Base-by-base conservation (phyloP, 1,140 invertebrate genomes). In the Parapsyche elsis region DNA sequence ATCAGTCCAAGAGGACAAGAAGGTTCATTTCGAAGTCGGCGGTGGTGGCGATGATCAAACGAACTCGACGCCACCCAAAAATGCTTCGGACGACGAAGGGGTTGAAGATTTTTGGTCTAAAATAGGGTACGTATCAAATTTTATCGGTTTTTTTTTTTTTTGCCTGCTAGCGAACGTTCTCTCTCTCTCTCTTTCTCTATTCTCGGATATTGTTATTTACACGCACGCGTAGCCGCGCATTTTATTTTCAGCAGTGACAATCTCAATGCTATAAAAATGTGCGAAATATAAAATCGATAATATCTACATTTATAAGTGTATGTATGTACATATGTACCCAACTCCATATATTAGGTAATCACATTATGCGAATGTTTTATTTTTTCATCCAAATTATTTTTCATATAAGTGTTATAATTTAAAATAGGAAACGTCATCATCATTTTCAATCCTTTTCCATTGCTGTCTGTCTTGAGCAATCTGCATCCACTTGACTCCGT, bases 91-190 rank as follows among this genome's bases (percentile, higher is more conserved):
- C 19, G 67, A 73, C 16, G 75, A 80, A 44, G 81, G 49, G 30
- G 73, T 10, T 16, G 81, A 81, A 64, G 74, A 83, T 74, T 71
- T 83, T 67, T 84, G 84, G 84, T 83, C 82, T 38, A 84, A 84
- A 79, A 81, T 83, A 74, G 81, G 82, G 84, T 84, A 49, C 2
- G 57, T 21, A 44, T 67, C 21, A 1, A 23, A n/a, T n/a, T n/a
- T 67, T 38, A 7, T 38, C 30, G 30, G 5, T 67, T 67, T 7
- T 5, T 26, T 67, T 67, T 67, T 7, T 5, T 26, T 21, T 67
- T 12, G 61, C 5, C 4, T 26, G 5, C 61, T 1, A 10, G 21
- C 61, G 12, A 53, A 53, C 49, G 49, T 46, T 7, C 5, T 46
- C 12, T 46, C 12, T 7, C 5, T 61, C 5, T 5, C 16, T 61